Evolutionary conservation across 2,888 invertebrate species (phyloP).

Genomic region (Hyposoter didymator): DNA sequence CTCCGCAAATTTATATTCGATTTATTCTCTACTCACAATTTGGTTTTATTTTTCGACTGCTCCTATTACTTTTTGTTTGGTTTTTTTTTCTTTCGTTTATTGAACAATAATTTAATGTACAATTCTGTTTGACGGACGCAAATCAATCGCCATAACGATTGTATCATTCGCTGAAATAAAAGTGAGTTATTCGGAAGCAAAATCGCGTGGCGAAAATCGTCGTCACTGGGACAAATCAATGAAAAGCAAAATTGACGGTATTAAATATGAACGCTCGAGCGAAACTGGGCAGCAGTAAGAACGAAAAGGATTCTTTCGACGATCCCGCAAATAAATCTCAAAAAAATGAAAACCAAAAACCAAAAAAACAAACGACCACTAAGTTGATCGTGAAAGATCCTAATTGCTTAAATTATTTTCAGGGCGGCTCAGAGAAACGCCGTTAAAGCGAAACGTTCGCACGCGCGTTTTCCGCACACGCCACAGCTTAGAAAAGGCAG

Average conservation of each 20-base stretch:
- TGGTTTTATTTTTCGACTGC: constrained; percentile 60
- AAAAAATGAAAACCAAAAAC: constrained; percentile 22
- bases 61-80: constrained; percentile 48
- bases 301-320: constrained; percentile 22
- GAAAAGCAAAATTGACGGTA: constrained; percentile 15
- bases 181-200: background rate
- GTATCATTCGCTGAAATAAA: constrained; percentile 16
- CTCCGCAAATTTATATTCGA: constrained; percentile 44
- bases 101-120: constrained; percentile 44
- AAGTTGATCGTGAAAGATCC: constrained; percentile 47
- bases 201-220: background rate
- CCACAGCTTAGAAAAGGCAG: constrained; percentile 78
- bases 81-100: constrained; percentile 43
- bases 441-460: constrained; percentile 74
- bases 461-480: constrained; percentile 77
- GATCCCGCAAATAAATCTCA: constrained; percentile 4
- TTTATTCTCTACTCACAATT: constrained; percentile 49
- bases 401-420: constrained; percentile 78
- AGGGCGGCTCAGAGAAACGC: constrained; percentile 77
- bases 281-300: constrained; percentile 45
- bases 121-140: constrained; percentile 38
- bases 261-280: constrained; percentile 11
- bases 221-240: constrained; percentile 21
- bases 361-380: constrained; percentile 14
- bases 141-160: constrained; percentile 22